A percentile compares a stretch with the other conserved stretches of the same genome.
These are phyloP conservation scores for Daboia siamensis DNA, from an alignment of 2,113 vertebrate species.

Conservation along the genomic window DNA sequence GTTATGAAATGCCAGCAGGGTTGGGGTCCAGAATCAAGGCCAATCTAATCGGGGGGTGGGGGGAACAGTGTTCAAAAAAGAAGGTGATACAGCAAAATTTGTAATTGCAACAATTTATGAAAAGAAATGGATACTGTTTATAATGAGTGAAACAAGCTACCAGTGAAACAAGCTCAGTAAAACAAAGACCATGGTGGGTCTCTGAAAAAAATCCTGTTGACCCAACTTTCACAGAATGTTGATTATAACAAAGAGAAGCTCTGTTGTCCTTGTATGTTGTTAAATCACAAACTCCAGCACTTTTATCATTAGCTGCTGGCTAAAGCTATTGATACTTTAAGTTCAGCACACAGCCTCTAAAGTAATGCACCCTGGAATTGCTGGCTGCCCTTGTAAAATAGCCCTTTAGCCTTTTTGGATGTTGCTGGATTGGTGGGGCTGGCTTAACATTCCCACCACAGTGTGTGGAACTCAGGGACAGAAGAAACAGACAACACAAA, in stretches of 20 bases:
- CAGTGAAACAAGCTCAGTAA: neutral
- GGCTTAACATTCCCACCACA: neutral
- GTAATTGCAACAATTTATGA: neutral
- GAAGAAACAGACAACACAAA: neutral
- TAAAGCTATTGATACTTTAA: neutral
- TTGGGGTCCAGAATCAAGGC: neutral
- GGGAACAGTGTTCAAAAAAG: neutral
- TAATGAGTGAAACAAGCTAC: neutral
- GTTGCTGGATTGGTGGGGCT: neutral
- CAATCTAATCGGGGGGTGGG: neutral
- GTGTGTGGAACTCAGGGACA: neutral
- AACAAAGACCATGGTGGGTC: neutral
- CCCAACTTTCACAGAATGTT: neutral
- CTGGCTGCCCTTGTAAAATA: neutral
- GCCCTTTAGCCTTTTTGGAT: neutral
- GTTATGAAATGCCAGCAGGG: neutral
- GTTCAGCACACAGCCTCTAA: neutral
- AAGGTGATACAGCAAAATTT: neutral
- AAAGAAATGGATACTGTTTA: neutral
- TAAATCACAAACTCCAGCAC: neutral
- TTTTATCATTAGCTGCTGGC: neutral
- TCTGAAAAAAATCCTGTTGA: neutral
- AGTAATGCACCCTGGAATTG: neutral
- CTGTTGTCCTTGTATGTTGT: neutral
- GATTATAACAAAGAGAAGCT: neutral